Conservation (phyloP, 1,140 invertebrate genomes). For the Stegodyphus mimosarum region DNA sequence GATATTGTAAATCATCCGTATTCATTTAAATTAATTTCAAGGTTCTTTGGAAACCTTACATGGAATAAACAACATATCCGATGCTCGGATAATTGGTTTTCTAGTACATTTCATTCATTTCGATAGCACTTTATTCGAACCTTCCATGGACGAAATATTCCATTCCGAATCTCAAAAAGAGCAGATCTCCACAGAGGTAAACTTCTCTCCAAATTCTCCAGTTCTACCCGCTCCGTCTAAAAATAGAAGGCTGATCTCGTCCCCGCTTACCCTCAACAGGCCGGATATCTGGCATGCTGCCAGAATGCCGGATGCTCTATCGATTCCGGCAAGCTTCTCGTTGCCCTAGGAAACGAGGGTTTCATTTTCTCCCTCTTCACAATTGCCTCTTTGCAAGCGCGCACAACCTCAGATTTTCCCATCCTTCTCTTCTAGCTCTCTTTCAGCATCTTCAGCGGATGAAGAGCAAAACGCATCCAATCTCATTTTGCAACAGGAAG, state of each 20-base stretch:
- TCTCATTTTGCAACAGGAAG: no score
- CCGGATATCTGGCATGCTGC: neutral
- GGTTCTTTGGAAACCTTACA: no score
- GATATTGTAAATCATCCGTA: no score
- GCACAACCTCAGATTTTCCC: neutral
- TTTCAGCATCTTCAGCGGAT: neutral
- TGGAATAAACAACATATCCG: no score
- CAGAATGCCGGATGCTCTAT: conserved; percentile 20
- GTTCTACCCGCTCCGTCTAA: neutral
- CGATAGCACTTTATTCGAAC: no score
- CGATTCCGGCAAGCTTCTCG: conserved; percentile 18
- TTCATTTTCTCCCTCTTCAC: conserved; percentile 19
- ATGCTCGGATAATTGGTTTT: no score
- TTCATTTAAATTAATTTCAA: no score
- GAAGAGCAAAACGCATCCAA: no score
- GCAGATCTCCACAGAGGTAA: no score
- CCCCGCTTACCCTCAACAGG: neutral
- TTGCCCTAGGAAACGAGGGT: neutral
- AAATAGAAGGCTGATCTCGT: conserved; percentile 12
- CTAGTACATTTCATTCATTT: no score
- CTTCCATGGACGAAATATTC: no score
- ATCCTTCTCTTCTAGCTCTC: neutral
- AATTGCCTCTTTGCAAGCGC: conserved; percentile 1
- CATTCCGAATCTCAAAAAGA: no score
- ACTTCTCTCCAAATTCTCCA: neutral